Conservation (phyloP, 2,113 vertebrate genomes). For the Ifrita kowaldi region DNA sequence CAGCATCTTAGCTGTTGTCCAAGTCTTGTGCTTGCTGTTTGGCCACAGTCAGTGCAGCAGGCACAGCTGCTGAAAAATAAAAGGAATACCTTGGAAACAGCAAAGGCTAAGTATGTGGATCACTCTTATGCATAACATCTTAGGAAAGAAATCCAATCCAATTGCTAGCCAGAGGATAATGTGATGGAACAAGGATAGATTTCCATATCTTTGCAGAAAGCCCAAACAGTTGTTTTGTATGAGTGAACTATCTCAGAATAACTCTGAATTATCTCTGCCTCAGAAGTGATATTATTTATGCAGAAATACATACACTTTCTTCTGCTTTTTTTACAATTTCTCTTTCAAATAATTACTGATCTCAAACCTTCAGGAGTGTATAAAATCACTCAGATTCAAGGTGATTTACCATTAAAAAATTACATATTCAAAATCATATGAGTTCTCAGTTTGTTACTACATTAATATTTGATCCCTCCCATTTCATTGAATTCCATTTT, state of each 20-base stretch:
- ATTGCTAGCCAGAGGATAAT: neutral
- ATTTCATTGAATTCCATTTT: neutral
- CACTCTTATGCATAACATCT: neutral
- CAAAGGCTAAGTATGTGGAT: neutral
- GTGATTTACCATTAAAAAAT: neutral
- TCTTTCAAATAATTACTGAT: neutral
- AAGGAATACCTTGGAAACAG: neutral
- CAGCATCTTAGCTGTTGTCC: neutral
- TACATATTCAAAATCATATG: accelerated
- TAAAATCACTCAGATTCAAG: neutral
- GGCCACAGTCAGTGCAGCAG: neutral
- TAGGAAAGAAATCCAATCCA: neutral
- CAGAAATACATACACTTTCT: neutral
- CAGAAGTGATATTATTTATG: neutral
- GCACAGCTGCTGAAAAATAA: neutral
- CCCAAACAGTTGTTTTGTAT: neutral
- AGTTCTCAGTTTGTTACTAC: neutral
- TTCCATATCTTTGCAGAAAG: neutral
- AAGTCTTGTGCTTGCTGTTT: neutral
- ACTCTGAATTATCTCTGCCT: neutral
- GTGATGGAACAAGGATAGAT: neutral
- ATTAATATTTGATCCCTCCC: neutral
- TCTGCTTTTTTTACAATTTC: neutral
- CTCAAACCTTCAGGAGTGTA: neutral
- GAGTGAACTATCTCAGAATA: neutral